A percentile compares a stretch with the other conserved stretches of the same genome.
Evolutionary conservation across 2,113 vertebrate species (phyloP).

Genomic region (Corvus hawaiiensis): DNA sequence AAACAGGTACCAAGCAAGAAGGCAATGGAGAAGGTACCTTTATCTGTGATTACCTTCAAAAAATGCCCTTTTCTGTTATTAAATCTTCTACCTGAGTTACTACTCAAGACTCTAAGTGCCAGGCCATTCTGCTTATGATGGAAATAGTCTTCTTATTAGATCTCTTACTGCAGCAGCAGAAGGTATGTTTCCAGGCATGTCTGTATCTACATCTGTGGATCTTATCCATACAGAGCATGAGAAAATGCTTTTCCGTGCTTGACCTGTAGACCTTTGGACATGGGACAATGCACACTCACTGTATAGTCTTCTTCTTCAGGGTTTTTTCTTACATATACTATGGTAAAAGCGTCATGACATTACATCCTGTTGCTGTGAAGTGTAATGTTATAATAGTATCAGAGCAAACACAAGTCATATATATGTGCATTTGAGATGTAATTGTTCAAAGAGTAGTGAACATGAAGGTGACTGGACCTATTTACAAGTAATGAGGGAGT

Average conservation of each 20-base stretch:
- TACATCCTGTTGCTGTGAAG: neutral
- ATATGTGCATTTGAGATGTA: neutral
- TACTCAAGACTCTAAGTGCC: neutral
- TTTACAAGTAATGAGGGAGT: neutral
- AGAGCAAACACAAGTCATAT: neutral
- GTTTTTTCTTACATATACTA: neutral
- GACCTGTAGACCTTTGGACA: neutral
- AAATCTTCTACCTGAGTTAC: neutral
- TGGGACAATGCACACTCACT: neutral
- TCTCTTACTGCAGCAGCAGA: neutral
- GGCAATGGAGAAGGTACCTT: neutral
- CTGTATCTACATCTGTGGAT: neutral
- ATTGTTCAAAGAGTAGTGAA: neutral
- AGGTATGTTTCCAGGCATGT: neutral
- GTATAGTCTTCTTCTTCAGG: neutral
- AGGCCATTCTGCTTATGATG: neutral
- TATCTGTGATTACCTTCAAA: neutral
- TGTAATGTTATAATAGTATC: neutral
- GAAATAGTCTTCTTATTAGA: neutral
- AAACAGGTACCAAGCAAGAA: neutral
- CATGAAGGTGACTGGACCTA: neutral
- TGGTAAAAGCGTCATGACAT: neutral
- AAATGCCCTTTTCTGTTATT: neutral
- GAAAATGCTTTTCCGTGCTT: neutral
- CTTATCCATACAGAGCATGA: neutral